Evolutionary conservation across 2,797 vertebrate genomes (phyloP), one percentile per base, ranked within the genome.

Genomic region (Vespertilio murinus): DNA sequence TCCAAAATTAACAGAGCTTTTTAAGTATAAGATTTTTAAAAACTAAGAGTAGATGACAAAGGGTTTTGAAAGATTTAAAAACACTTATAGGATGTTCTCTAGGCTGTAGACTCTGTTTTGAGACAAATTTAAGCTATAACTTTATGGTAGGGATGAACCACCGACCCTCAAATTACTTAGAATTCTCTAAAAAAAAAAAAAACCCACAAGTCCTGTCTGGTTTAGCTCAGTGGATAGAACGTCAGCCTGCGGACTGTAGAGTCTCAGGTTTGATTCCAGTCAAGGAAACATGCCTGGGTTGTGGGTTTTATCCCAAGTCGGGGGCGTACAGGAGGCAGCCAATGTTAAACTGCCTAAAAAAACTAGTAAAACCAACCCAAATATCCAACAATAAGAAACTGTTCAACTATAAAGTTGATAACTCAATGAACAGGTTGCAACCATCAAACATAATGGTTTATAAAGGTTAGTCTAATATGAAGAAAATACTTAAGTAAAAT

Each of bases 1-100:
- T 83, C 4, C 88, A 45, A 38, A 90, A 95, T 88, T 74, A 93
- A 90, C 22, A 81, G 45, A 64, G 77, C n/a, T 71, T 93, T 92
- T 56, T 86, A 14, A 30, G 9, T 75, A 47, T 79, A 93, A 86
- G 23, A 88, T 77, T 59, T 86, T 64, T 0, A 33, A 85, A 90
- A 95, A 45, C 61, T 59, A 61, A 73, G 81, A 83, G 18, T 42
- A 93, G n/a, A 54, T 71, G 17, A 79, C 54, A 54, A 77, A 54
- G 33, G n/a, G 16, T 25, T 77, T 52, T 54, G 54, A 8, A 77
- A n/a, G 7, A 54, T 35, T 77, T 77, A 52, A 52, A 70, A 92
- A 90, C 42, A 35, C 14, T 69, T 79, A 17, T 69, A 81, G 28
- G 20, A 78, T 59, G 42, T 88, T 95, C 22, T 88, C 70, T 69